Evolutionary conservation across 2,113 vertebrate species (phyloP).

Genomic region (Phasianus colchicus): DNA sequence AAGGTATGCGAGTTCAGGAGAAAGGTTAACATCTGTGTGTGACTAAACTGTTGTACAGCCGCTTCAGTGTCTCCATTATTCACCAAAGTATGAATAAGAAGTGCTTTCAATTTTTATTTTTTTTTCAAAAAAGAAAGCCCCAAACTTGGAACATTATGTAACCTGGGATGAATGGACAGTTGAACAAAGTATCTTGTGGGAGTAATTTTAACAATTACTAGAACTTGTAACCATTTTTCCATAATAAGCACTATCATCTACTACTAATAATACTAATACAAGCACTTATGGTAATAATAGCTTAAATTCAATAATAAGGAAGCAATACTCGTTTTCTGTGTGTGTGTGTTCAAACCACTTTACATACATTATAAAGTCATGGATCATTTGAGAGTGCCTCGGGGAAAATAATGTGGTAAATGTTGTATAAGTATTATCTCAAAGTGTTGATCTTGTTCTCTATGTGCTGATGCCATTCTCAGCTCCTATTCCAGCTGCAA

Average conservation of each 20-base stretch:
- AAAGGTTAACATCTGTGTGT: not conserved
- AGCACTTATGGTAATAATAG: constrained; percentile 43
- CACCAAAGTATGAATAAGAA: not conserved
- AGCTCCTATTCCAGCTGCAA: not conserved
- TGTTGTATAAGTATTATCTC: constrained; percentile 50
- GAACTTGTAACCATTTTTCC: constrained; percentile 41
- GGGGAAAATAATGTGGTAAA: constrained; percentile 54
- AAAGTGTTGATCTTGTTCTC: not conserved
- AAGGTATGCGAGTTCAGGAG: not conserved
- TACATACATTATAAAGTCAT: constrained; percentile 62
- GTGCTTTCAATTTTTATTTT: not conserved
- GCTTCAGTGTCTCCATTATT: not conserved
- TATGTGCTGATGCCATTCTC: not conserved
- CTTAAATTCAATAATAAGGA: constrained; percentile 50
- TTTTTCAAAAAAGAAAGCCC: not conserved
- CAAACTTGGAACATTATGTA: not conserved
- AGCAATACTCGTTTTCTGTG: constrained; percentile 10
- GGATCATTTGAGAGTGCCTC: constrained; percentile 44
- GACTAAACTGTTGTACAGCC: not conserved
- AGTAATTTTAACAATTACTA: constrained; percentile 33
- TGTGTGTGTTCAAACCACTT: constrained; percentile 41
- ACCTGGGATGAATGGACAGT: not conserved
- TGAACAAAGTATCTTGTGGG: not conserved
- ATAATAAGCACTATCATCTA: constrained; percentile 15
- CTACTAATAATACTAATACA: constrained; percentile 33